Percentiles rank a stretch among this genome's conserved stretches.
These are phyloP conservation scores for Lymantria dispar DNA, from an alignment of 2,888 invertebrate genomes.

Conservation along the genomic window DNA sequence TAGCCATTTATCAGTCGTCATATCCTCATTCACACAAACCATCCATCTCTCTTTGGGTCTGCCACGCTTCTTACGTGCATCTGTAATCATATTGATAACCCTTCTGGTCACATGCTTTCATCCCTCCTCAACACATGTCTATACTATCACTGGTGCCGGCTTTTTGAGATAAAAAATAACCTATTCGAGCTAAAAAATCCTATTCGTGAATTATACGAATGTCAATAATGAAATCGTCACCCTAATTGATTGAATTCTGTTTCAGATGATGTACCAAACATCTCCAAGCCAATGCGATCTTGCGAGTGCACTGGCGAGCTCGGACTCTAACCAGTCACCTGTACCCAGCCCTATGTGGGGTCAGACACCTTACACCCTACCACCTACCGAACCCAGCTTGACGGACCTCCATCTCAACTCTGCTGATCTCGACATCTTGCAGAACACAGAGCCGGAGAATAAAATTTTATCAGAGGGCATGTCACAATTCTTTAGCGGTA, in stretches of 20 bases:
- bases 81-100: too few relatives aligned
- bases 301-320: slow-evolving; percentile 33
- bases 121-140: too few relatives aligned
- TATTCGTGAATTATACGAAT: too few relatives aligned
- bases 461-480: slow-evolving; percentile 20
- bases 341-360: slow-evolving; percentile 27
- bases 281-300: slow-evolving; percentile 39
- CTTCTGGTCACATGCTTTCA: too few relatives aligned
- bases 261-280: slow-evolving; percentile 1
- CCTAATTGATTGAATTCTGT: neutral
- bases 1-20: too few relatives aligned
- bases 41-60: too few relatives aligned
- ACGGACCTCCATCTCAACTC: slow-evolving; percentile 54
- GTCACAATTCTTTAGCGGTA: slow-evolving; percentile 20
- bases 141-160: too few relatives aligned
- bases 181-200: too few relatives aligned
- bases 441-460: slow-evolving; percentile 4
- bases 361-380: slow-evolving; percentile 25
- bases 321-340: slow-evolving; percentile 19
- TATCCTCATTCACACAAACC: too few relatives aligned
- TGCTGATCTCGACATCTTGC: slow-evolving; percentile 35
- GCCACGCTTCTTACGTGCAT: too few relatives aligned
- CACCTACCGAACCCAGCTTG: slow-evolving; percentile 39
- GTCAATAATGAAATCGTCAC: too few relatives aligned
- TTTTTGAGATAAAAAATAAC: too few relatives aligned